Base-by-base conservation (phyloP, 2,888 invertebrate genomes). In the Monochamus alternatus region DNA sequence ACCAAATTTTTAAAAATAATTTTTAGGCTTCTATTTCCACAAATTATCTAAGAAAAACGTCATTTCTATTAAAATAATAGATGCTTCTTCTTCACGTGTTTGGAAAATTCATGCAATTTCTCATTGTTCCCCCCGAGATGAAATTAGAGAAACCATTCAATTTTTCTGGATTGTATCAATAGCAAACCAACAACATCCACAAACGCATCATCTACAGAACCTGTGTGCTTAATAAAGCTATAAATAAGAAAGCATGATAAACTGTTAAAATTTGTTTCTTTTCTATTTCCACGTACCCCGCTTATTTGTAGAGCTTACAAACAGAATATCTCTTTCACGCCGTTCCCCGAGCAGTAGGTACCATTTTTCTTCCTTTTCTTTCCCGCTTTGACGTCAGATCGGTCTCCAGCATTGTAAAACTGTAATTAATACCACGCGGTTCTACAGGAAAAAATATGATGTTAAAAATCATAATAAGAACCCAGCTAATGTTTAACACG, bases 401-500 rank as follows among this genome's bases (percentile, higher is more conserved):
- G 71, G 71, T 71, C 62, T 43, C 62, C 63, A 44, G 63, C 55
- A 71, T 71, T 71, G 71, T 71, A 52, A 55, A 51, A 38, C 63
- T 52, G 62, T 52, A 71, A 71, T 71, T 71, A 71, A 71, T 71
- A 52, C 63, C 72, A 32, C 47, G 44, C 64, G 64, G 43, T 59
- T 59, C 47, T 66, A 73, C 69, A 77, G 73, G 65, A 74, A 69
- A 74, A 77, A 72, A 77, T 74, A 75, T 30, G 60, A 72, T 65
- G 68, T 78, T 72, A 76, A 74, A 76, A 79, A 75, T 60, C 74
- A 69, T 73, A 79, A 75, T 65, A 76, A 80, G 75, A 75, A 74
- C 75, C 73, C 66, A 75, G 62, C 73, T 63, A 76, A 76, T 78
- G 79, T 79, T 79, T 78, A 80, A 80, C 80, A 80, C 78, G 67